A percentile compares a stretch with the other conserved stretches of the same genome.
Evolutionary conservation across 2,113 vertebrate species (phyloP).

Genomic region (Beaufortia kweichowensis): DNA sequence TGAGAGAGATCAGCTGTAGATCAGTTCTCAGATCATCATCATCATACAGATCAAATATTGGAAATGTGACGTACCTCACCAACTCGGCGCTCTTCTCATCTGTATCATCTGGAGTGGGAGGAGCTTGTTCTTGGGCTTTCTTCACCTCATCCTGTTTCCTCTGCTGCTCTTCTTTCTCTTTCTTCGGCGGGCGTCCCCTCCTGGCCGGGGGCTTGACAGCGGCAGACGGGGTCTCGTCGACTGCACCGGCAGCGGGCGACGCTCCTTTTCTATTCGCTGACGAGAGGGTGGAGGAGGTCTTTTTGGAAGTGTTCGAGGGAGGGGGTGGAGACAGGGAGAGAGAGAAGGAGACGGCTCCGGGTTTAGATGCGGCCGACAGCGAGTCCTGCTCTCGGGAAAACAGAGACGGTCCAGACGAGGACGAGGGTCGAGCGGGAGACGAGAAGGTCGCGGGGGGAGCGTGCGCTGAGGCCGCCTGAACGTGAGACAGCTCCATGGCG

Average conservation of each 20-base stretch:
- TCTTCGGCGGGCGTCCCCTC: conserved; percentile 71
- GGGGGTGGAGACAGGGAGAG: conserved; percentile 68
- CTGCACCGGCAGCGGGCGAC: not conserved
- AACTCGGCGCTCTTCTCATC: not conserved
- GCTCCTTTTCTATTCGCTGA: conserved; percentile 48
- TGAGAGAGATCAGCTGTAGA: too few relatives aligned
- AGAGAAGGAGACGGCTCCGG: conserved; percentile 69
- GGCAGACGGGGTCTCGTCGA: conserved; percentile 38
- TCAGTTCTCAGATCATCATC: too few relatives aligned
- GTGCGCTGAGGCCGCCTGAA: conserved; percentile 46
- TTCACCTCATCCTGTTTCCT: conserved; percentile 58
- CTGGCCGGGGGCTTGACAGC: conserved; percentile 56
- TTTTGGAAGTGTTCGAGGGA: conserved; percentile 52
- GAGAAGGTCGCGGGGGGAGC: conserved; percentile 40
- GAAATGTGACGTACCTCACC: conserved; percentile 46
- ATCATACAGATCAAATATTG: too few relatives aligned
- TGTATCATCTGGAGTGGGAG: conserved; percentile 67
- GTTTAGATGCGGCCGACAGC: conserved; percentile 52
- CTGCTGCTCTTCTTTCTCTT: conserved; percentile 63
- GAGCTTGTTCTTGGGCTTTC: conserved; percentile 66
- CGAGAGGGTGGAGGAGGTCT: conserved; percentile 33
- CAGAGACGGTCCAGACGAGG: conserved; percentile 63
- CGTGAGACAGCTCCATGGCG: conserved; percentile 74
- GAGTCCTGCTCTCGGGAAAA: conserved; percentile 70
- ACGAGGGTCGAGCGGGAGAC: conserved; percentile 60